Conservation (phyloP, 2,888 invertebrate genomes). For the Dicyrtomina minuta region DNA sequence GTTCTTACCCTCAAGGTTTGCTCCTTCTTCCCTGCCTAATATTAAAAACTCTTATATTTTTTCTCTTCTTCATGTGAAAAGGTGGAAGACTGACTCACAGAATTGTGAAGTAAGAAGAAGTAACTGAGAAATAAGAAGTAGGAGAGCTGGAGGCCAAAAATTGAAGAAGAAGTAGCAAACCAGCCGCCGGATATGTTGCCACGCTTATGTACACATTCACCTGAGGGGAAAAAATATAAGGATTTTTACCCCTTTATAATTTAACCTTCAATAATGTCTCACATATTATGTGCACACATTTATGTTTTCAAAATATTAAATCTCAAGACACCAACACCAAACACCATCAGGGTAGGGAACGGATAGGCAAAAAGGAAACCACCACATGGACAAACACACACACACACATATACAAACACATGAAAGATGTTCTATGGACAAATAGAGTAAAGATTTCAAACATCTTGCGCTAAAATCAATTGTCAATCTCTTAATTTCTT, state of each 20-base stretch:
- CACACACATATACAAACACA: slow-evolving; percentile 15
- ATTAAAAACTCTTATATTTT: slow-evolving; percentile 30
- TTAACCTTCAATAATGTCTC: slow-evolving; percentile 27
- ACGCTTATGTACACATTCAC: slow-evolving; percentile 28
- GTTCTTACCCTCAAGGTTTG: slow-evolving; percentile 25
- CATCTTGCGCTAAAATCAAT: slow-evolving; percentile 29
- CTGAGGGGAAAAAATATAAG: slow-evolving; percentile 28
- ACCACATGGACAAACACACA: slow-evolving; percentile 4
- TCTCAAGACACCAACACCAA: slow-evolving; percentile 10
- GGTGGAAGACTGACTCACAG: slow-evolving; percentile 5
- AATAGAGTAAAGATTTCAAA: slow-evolving; percentile 24
- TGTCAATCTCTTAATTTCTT: slow-evolving; percentile 26
- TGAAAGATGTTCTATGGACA: slow-evolving; percentile 12
- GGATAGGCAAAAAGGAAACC: not conserved
- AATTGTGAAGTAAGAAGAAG: slow-evolving; percentile 19
- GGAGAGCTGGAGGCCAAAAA: slow-evolving; percentile 22
- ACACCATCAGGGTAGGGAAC: not conserved
- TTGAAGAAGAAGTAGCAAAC: slow-evolving; percentile 25
- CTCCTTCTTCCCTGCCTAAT: slow-evolving; percentile 28
- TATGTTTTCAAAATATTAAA: slow-evolving; percentile 18
- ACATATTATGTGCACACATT: slow-evolving; percentile 19
- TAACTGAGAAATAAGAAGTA: slow-evolving; percentile 22
- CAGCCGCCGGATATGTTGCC: slow-evolving; percentile 27
- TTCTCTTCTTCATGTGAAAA: slow-evolving; percentile 24
- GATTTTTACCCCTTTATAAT: slow-evolving; percentile 28